phyloP scores from a whole-genome alignment of 2,113 vertebrate genomes.

The Cervus canadensis region DNA sequence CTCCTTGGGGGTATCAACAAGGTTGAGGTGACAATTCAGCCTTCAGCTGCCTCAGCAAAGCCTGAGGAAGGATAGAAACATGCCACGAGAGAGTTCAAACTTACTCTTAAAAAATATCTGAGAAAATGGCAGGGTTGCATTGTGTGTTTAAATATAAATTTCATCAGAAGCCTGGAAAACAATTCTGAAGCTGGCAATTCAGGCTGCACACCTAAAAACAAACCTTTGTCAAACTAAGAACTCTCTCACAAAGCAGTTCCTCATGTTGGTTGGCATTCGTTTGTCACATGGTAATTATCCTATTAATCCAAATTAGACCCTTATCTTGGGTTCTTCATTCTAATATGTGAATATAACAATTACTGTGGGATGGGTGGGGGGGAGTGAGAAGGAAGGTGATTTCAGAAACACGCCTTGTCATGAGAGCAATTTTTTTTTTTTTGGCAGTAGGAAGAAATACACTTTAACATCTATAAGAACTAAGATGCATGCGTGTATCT shows the following conservation, averaged over 20 bases:
- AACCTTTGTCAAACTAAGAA: constrained; percentile 73
- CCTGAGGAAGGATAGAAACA: background rate
- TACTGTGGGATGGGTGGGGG: background rate
- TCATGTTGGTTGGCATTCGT: constrained; percentile 77
- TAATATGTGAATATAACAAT: constrained; percentile 79
- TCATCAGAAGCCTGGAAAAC: constrained; percentile 59
- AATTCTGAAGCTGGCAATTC: constrained; percentile 63
- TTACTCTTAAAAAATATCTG: background rate
- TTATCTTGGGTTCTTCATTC: constrained; percentile 75
- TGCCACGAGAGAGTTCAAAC: background rate
- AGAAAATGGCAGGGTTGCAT: background rate
- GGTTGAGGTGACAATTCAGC: background rate
- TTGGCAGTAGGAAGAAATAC: constrained; percentile 42
- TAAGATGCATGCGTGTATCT: background rate
- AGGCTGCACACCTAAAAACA: constrained; percentile 65
- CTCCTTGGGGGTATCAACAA: background rate
- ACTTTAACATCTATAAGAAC: background rate
- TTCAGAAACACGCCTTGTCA: constrained; percentile 53
- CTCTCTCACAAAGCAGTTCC: constrained; percentile 69
- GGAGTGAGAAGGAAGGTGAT: background rate
- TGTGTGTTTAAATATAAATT: constrained; percentile 50
- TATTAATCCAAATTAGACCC: constrained; percentile 83
- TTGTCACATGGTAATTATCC: constrained; percentile 82
- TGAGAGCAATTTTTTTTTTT: constrained; percentile 55
- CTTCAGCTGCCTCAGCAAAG: background rate